Base-by-base conservation (phyloP, 2,113 vertebrate genomes). In the Tetrao urogallus region DNA sequence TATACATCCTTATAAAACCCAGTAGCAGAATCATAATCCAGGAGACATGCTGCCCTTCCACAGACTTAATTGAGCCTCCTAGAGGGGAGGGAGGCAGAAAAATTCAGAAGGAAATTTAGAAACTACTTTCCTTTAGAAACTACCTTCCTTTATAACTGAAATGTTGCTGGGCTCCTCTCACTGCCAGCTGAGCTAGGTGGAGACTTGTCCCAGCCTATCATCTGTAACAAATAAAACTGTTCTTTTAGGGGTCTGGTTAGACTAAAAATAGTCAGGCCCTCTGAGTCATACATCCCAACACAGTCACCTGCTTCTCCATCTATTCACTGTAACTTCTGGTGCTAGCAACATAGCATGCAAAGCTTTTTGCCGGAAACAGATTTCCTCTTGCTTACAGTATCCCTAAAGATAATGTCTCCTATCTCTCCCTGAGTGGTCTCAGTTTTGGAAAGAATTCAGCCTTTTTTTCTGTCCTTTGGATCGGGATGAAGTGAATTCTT, bases 191-290 rank as follows among this genome's bases (percentile, higher is more conserved):
- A 47, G 38, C 2, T 2, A 40, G 45, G 36, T 57, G 48, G 48
- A 58, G 22, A 4, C 30, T 66, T 70, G 20, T 83, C 40, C 38
- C 17, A 27, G 24, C 22, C 67, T 58, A 22, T 42, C 42, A 22
- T 22, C 4, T 58, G 25, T 13, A 58, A 4, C n/a, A 63, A 34
- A 21, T 61, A 38, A 71, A 83, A 52, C 10, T 75, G 38, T 47
- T 61, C 24, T 82, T 38, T 28, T 8, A 77, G 11, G 25, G 45
- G 1, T 22, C 78, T 69, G 38, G 13, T 16, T 57, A 70, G 69
- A 60, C 13, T 1, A 0, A 50, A 21, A 13, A 17, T 40, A 70
- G 1, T n/a, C 52, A 57, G 67, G 14, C 8, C 10, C 32, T 58
- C 30, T 78, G 69, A 84, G 50, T 61, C 28, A 7, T 24, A 7